phyloP scores from a whole-genome alignment of 2,888 invertebrate species.

The Tanypteryx hageni region DNA sequence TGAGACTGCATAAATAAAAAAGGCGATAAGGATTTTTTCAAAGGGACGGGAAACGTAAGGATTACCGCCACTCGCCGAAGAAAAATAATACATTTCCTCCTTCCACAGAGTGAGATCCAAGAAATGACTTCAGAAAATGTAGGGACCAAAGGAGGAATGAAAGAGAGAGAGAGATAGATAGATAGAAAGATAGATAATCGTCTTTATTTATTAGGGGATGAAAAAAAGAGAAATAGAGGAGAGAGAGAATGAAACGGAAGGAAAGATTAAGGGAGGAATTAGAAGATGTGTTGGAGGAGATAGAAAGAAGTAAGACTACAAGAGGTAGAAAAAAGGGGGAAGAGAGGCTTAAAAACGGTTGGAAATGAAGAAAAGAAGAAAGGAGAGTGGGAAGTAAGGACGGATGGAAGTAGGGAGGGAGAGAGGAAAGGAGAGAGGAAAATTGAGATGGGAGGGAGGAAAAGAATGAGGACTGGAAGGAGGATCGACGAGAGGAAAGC shows the following conservation, averaged over 20 bases:
- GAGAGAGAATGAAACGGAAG: background rate
- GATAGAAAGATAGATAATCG: background rate
- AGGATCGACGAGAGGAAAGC: too few relatives aligned
- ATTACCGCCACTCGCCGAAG: background rate
- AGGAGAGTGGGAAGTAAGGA: background rate
- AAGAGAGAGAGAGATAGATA: background rate
- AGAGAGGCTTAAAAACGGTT: too few relatives aligned
- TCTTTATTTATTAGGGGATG: too few relatives aligned
- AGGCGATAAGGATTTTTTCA: background rate
- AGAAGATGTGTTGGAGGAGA: background rate
- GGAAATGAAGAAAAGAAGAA: background rate
- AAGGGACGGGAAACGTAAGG: conserved; percentile 11
- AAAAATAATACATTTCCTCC: background rate
- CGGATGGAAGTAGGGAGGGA: background rate
- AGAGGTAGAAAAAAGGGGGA: background rate
- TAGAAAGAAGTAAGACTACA: background rate
- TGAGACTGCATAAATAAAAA: conserved; percentile 29
- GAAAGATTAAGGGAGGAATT: background rate
- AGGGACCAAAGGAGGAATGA: background rate
- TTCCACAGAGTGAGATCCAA: background rate
- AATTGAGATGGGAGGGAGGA: background rate
- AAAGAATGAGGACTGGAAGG: background rate
- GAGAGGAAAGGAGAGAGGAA: background rate
- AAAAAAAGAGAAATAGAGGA: background rate
- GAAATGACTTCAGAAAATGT: conserved; percentile 13